phyloP scores from a whole-genome alignment of 2,888 invertebrate genomes.

The Caenorhabditis sp. region DNA sequence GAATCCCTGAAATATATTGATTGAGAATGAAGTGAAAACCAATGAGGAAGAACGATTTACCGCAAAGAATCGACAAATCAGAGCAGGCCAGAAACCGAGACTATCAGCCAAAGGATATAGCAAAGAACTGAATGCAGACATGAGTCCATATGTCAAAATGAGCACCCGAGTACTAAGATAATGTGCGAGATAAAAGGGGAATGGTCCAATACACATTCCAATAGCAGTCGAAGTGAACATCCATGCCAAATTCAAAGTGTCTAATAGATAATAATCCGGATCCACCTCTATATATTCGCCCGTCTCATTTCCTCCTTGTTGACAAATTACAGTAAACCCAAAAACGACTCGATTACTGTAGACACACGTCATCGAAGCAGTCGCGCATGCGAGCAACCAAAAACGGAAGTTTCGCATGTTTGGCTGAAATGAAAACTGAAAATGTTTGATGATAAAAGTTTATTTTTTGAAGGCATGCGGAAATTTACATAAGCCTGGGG shows the following conservation, averaged over 20 bases:
- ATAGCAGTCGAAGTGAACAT: slow-evolving; percentile 53
- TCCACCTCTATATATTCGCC: slow-evolving; percentile 14
- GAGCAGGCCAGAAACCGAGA: slow-evolving; percentile 46
- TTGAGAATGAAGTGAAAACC: no score
- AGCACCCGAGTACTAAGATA: slow-evolving; percentile 31
- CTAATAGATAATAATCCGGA: slow-evolving; percentile 47
- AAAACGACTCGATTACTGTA: slow-evolving; percentile 52
- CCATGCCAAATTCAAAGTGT: slow-evolving; percentile 47
- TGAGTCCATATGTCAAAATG: slow-evolving; percentile 34
- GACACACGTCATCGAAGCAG: slow-evolving; percentile 41
- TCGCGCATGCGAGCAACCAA: slow-evolving; percentile 32
- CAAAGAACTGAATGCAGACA: slow-evolving; percentile 31
- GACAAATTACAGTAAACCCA: slow-evolving; percentile 52
- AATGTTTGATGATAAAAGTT: neutral
- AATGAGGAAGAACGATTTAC: no score
- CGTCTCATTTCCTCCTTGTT: slow-evolving; percentile 39
- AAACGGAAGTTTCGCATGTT: slow-evolving; percentile 43
- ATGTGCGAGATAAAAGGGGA: slow-evolving; percentile 39
- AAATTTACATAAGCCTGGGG: neutral
- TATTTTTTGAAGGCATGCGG: neutral
- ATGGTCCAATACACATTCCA: slow-evolving; percentile 50
- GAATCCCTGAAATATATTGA: slow-evolving; percentile 24
- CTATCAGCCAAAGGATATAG: slow-evolving; percentile 45
- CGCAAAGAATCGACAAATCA: slow-evolving; percentile 40
- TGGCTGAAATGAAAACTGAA: neutral